Conservation (phyloP, 2,888 invertebrate species). For the Chrysolina oricalcia region DNA sequence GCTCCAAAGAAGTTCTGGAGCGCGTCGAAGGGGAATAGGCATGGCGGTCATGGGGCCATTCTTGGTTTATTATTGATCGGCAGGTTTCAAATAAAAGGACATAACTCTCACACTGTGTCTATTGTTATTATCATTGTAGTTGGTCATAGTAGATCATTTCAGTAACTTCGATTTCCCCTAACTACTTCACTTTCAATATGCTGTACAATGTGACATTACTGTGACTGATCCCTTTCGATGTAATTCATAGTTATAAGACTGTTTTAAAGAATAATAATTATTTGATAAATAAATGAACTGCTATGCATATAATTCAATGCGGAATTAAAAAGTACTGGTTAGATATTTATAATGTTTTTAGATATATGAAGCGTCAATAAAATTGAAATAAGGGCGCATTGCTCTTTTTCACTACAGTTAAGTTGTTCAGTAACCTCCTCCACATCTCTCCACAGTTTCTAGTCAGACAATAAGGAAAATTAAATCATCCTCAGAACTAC, state of each 20-base stretch:
- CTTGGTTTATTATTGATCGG: too few species aligned
- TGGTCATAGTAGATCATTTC: background rate
- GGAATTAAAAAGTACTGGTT: conserved; percentile 57
- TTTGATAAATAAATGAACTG: conserved; percentile 55
- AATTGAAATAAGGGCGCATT: background rate
- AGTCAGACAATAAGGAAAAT: background rate
- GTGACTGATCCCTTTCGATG: conserved; percentile 41
- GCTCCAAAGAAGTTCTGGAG: too few species aligned
- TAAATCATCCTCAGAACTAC: too few species aligned
- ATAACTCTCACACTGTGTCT: too few species aligned
- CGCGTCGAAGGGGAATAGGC: too few species aligned
- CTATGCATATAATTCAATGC: conserved; percentile 64
- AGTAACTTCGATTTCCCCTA: background rate
- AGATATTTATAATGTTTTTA: background rate
- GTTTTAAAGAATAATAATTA: conserved; percentile 25
- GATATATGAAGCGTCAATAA: conserved; percentile 14
- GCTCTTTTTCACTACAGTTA: background rate
- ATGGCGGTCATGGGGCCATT: too few species aligned
- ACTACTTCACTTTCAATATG: background rate
- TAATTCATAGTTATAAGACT: conserved; percentile 31
- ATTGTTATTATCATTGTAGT: background rate
- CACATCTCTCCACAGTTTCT: background rate
- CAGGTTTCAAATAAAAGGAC: too few species aligned
- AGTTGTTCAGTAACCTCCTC: background rate
- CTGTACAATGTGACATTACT: background rate